phyloP scores from a whole-genome alignment of 2,888 invertebrate species.

The Nebria salina region DNA sequence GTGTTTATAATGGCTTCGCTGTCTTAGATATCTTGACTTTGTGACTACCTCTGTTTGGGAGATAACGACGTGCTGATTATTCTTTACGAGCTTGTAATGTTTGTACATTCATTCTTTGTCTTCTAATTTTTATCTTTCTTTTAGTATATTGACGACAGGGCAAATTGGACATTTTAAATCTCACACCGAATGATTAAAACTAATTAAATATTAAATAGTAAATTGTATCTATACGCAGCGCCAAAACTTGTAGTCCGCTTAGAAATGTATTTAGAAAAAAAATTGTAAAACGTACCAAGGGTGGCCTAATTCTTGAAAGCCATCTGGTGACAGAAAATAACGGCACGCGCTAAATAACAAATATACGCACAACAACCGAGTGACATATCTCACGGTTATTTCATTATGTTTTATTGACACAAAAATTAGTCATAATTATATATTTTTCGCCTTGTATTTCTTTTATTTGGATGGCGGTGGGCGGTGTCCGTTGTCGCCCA shows the following conservation, averaged over 20 bases:
- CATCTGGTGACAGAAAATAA: slow-evolving; percentile 31
- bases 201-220: too few species aligned
- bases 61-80: slow-evolving; percentile 25
- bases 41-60: slow-evolving; percentile 5
- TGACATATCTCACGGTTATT: slow-evolving; percentile 41
- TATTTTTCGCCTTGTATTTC: slow-evolving; percentile 39
- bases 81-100: slow-evolving; percentile 3
- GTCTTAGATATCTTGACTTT: neutral
- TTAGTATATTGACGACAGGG: too few species aligned
- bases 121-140: too few species aligned
- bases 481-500: slow-evolving; percentile 49
- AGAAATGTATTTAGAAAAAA: neutral
- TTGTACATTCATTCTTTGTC: neutral
- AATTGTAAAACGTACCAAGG: slow-evolving; percentile 18
- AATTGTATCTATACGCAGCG: too few species aligned
- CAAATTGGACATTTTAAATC: too few species aligned
- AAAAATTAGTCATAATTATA: slow-evolving; percentile 51
- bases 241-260: too few species aligned
- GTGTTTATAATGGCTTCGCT: neutral
- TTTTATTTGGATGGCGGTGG: slow-evolving; percentile 41
- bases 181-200: too few species aligned
- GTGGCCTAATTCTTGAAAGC: slow-evolving; percentile 13
- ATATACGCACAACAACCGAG: neutral
- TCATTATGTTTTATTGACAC: slow-evolving; percentile 47
- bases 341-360: slow-evolving; percentile 23